These are phyloP conservation scores for Scelioninae gen. 2 DNA, from an alignment of 2,888 invertebrate species.

Conservation along the genomic window DNA sequence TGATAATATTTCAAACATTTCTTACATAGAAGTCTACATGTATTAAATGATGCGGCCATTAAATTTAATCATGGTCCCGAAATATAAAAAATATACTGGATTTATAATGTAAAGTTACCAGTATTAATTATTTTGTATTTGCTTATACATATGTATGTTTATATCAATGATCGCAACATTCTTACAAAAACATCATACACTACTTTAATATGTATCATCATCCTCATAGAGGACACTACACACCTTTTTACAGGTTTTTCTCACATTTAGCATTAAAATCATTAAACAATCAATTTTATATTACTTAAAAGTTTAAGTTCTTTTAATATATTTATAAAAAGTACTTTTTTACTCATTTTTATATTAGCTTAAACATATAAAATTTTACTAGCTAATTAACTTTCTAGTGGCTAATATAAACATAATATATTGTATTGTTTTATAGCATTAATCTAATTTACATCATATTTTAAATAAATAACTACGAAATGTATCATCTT, in stretches of 20 bases:
- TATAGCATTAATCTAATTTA: background rate
- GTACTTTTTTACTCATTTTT: constrained; percentile 11
- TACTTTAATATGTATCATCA: constrained; percentile 27
- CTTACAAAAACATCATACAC: constrained; percentile 14
- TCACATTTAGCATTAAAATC: too few species aligned
- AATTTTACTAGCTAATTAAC: constrained; percentile 25
- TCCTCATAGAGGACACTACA: constrained; percentile 54
- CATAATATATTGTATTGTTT: background rate
- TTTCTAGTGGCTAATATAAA: background rate
- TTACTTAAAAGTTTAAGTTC: constrained; percentile 19
- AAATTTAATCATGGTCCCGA: background rate
- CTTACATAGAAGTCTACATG: constrained; percentile 8
- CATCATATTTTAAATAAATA: background rate
- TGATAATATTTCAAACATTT: constrained; percentile 9
- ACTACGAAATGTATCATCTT: background rate
- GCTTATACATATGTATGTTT: constrained; percentile 3
- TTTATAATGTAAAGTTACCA: too few species aligned
- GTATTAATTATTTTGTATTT: background rate
- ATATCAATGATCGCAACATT: constrained; percentile 30
- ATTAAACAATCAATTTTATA: too few species aligned
- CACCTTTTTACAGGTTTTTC: constrained; percentile 31
- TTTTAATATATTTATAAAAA: constrained; percentile 40
- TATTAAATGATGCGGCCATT: constrained; percentile 22
- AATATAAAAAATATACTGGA: constrained; percentile 32
- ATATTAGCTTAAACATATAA: constrained; percentile 22